Evolutionary conservation across 2,888 invertebrate species (phyloP), one percentile per base, ranked within the genome.

Genomic region (Caradrina kadenii): DNA sequence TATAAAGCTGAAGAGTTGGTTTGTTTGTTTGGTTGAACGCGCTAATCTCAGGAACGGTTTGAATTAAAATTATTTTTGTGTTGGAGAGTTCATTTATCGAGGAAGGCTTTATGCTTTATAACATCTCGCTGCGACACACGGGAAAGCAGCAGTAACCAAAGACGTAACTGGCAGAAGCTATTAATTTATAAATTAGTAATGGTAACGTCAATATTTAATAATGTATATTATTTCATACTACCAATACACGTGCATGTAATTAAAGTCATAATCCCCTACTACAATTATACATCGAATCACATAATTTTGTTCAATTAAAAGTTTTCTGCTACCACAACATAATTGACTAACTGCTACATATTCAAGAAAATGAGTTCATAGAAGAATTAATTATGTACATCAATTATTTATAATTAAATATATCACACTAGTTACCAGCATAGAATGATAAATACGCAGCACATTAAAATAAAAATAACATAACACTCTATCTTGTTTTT

Each of bases 291-390:
- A 39, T 69, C 35, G 39, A 69, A 77, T 62, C 62, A 54, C 69
- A 70, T 63, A 64, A 79, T 81, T 79, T 79, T 63, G 67, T 78
- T 58, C 58, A 80, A 82, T 82, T 82, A 82, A 76, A 82, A 71
- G 58, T 73, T 73, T 80, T 79, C 68, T 76, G 56, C 50, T 49
- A 73, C 73, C 65, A 50, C 66, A 73, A 62, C 61, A 58, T 19
- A 54, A 53, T 17, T 63, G 72, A 79, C 68, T 79, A 69, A 82
- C 69, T 81, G 69, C 49, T 83, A 73, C 75, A 80, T 81, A 83
- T 81, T 81, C 74, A 77, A 75, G 68, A 73, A 63, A 79, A 76
- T 74, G 53, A 67, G 49, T 61, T 58, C 59, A 68, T 71, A 76
- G 45, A 45, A 50, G 19, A 55, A 49, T 63, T 61, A 55, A 69